Base-by-base conservation (phyloP, 1,140 invertebrate genomes). In the Littorina saxatilis region DNA sequence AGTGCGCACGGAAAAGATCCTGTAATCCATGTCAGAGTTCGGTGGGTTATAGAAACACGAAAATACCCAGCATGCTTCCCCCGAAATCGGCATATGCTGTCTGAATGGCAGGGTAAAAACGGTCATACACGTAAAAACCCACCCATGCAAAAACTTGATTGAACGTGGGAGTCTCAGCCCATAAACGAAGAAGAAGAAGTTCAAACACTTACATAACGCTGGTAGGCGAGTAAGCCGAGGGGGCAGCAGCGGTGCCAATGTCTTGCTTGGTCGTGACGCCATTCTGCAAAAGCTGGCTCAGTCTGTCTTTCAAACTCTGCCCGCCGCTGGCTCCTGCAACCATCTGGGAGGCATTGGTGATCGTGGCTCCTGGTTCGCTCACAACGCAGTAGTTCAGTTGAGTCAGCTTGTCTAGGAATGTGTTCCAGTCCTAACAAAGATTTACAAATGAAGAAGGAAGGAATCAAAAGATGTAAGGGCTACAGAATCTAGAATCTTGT, bases 381-480 rank as follows among this genome's bases (percentile, higher is more conserved):
- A 82, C 77, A 5, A 91, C 84, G 84, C 90, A 91, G 68, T 91
- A 91, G 40, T 92, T 87, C 13, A 91, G 76, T n/a, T 88, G 81
- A 20, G 88, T 78, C 81, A 91, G 88, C 55, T 87, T 87, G 61
- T 88, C 84, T 37, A 92, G 84, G 81, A 92, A 92, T 43, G 82
- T 87, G 75, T 92, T 92, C 91, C 91, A 93, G 70, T 92, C 90
- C 91, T 92, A 82, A 50, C 84, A 66, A 58, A 82, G 80, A 63
- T 79, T 40, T 52, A 20, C 23, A 1, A 58, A 13, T 1, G 0
- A 58, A 58, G 27, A 5, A 58, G 55, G 27, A 1, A n/a, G 55
- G 55, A 58, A 15, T 4, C 20, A 58, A n/a, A 58, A 4, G 20
- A 58, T 58, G 55, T 5, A 7, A 58, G 5, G 55, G 20, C 27